phyloP scores from a whole-genome alignment of 2,797 vertebrate species.

The Crenuchus spilurus region DNA sequence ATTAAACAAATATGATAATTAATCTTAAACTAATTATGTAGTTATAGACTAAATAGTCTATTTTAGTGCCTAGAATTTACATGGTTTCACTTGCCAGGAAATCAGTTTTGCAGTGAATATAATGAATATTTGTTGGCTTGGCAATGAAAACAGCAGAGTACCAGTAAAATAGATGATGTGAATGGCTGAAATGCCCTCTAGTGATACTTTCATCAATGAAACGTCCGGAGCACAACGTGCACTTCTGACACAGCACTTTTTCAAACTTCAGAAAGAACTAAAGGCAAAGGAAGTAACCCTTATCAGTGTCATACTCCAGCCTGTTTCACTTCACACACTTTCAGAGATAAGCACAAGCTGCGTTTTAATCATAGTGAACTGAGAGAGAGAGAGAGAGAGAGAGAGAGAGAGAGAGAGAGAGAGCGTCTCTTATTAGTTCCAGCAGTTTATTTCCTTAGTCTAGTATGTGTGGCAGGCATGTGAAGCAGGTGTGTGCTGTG shows the following conservation, averaged over 20 bases:
- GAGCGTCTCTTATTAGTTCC: constrained; percentile 75
- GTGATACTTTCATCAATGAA: not conserved
- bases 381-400: constrained; percentile 43
- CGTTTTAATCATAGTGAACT: constrained; percentile 44
- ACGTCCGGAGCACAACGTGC: not conserved
- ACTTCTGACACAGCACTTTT: constrained; percentile 37
- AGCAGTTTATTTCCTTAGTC: constrained; percentile 72
- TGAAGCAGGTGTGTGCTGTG: constrained; percentile 68
- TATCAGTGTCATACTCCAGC: not conserved
- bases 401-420: constrained; percentile 27
- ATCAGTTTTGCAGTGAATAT: too few species aligned
- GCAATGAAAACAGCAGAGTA: constrained; percentile 17
- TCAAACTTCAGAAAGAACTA: constrained; percentile 23
- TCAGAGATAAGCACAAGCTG: constrained; percentile 36
- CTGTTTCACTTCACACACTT: constrained; percentile 19
- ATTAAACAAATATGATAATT: too few species aligned
- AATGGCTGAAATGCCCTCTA: constrained; percentile 15
- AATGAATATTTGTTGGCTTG: not conserved
- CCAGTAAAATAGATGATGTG: constrained; percentile 7
- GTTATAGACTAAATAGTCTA: too few species aligned
- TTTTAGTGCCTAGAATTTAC: too few species aligned
- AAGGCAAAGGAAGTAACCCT: constrained; percentile 23
- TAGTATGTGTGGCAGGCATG: constrained; percentile 71
- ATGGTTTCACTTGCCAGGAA: too few species aligned
- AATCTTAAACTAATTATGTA: too few species aligned